These are phyloP conservation scores for Phalacrocorax pelagicus DNA, from an alignment of 2,113 vertebrate species.

Conservation along the genomic window DNA sequence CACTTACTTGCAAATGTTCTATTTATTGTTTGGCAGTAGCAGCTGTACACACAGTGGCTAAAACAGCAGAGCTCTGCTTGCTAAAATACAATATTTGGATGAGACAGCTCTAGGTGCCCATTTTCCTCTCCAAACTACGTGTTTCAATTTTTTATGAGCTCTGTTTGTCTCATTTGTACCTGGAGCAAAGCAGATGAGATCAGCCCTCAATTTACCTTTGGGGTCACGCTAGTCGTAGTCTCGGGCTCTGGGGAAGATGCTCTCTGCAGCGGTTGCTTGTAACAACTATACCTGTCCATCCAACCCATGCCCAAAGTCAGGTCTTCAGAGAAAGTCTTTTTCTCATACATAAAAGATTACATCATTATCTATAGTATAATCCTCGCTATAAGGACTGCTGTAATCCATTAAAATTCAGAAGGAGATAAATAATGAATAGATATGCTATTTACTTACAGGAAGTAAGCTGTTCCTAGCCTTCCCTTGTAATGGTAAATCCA, in stretches of 20 bases:
- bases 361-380: background rate
- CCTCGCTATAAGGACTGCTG: background rate
- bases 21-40: background rate
- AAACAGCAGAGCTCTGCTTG: background rate
- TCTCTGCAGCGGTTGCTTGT: background rate
- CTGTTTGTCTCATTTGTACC: background rate
- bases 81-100: background rate
- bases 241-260: background rate
- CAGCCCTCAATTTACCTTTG: background rate
- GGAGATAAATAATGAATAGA: conserved; percentile 15
- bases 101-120: background rate
- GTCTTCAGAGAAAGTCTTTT: background rate
- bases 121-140: background rate
- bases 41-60: background rate
- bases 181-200: background rate
- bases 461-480: background rate
- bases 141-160: background rate
- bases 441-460: background rate
- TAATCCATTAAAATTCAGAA: background rate
- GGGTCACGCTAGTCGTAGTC: background rate
- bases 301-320: background rate
- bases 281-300: background rate
- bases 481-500: background rate
- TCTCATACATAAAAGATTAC: background rate
- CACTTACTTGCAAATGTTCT: background rate